Conservation (phyloP, 2,113 vertebrate species). For the Pomatostomus ruficeps region DNA sequence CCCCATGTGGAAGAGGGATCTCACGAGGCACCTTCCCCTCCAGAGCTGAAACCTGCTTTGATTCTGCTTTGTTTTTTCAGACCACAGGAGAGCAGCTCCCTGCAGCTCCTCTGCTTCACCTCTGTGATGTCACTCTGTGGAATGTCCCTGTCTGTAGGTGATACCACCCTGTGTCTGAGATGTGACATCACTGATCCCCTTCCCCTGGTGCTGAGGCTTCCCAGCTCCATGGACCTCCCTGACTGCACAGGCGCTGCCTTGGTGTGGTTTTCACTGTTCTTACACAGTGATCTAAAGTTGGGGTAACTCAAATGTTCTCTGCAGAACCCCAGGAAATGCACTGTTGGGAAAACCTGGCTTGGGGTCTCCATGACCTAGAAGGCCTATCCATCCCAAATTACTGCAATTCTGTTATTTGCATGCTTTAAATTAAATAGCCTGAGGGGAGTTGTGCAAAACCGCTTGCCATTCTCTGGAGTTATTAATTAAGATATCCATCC, state of each 20-base stretch:
- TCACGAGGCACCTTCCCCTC: not conserved
- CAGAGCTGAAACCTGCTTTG: not conserved
- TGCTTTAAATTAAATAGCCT: not conserved
- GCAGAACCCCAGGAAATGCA: not conserved
- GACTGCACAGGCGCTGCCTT: not conserved
- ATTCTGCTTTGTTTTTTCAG: not conserved
- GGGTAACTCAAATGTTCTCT: not conserved
- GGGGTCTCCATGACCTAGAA: not conserved
- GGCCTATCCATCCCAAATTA: not conserved
- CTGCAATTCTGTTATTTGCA: not conserved
- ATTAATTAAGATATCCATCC: not conserved
- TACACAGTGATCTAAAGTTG: not conserved
- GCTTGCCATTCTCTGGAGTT: not conserved
- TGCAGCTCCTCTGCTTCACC: not conserved
- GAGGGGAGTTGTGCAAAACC: not conserved
- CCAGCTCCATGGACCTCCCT: not conserved
- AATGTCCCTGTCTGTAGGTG: not conserved
- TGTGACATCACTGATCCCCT: no score
- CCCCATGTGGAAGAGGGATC: not conserved
- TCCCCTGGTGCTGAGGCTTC: not conserved
- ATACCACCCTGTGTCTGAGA: not conserved
- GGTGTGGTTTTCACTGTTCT: not conserved
- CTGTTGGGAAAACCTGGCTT: not conserved
- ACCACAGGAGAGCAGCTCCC: not conserved
- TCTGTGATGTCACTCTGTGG: not conserved